Percentiles rank a stretch among this genome's conserved stretches.
phyloP scores from a whole-genome alignment of 2,113 vertebrate species.

The Mesoclemmys tuberculata region DNA sequence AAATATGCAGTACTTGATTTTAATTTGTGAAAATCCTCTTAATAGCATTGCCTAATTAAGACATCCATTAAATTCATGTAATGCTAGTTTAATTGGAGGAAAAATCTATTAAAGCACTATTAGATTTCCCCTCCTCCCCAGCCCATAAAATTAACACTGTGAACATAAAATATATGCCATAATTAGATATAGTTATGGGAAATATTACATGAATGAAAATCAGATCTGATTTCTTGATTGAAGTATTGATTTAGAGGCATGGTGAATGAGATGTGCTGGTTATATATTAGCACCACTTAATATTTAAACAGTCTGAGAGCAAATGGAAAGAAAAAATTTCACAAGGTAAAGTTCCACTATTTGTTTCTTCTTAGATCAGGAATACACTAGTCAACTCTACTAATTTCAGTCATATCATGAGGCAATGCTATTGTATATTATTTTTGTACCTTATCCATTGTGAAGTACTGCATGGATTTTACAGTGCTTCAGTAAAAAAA shows the following conservation, averaged over 20 bases:
- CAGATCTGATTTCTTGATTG: slow-evolving; percentile 23
- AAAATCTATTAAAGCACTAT: slow-evolving; percentile 34
- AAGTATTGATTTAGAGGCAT: slow-evolving; percentile 5
- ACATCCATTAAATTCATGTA: slow-evolving; percentile 52
- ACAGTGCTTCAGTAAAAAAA: background rate
- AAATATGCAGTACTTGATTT: slow-evolving; percentile 28
- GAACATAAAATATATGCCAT: slow-evolving; percentile 30
- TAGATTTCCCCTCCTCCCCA: slow-evolving; percentile 32
- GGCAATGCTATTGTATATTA: background rate
- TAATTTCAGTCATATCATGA: background rate
- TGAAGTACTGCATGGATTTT: background rate
- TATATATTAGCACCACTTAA: background rate
- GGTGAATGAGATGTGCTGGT: background rate
- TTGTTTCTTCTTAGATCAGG: background rate
- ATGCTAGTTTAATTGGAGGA: slow-evolving; percentile 66
- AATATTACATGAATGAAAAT: slow-evolving; percentile 53
- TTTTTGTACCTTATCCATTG: background rate
- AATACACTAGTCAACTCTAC: background rate
- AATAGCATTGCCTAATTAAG: slow-evolving; percentile 49
- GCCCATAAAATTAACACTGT: slow-evolving; percentile 55
- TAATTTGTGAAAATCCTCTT: slow-evolving; percentile 61
- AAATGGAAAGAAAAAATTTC: background rate
- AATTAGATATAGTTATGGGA: slow-evolving; percentile 51
- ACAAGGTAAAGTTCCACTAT: background rate
- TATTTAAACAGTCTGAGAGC: background rate